Base-by-base conservation (phyloP, 2,888 invertebrate species). In the Cylloceria caligata region DNA sequence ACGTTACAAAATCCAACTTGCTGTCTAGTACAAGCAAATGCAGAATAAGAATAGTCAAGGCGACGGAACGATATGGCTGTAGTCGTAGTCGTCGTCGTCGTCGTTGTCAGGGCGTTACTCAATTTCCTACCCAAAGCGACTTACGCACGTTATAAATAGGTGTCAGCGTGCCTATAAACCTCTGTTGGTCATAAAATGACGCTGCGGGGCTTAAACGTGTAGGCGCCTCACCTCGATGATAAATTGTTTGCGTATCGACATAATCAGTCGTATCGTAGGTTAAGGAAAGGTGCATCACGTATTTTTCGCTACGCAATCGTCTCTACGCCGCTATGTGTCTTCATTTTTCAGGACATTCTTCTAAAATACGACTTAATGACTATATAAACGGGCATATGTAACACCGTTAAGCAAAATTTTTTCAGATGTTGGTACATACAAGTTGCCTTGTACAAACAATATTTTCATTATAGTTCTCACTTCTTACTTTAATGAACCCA, bases 131-230 rank as follows among this genome's bases (percentile, higher is more conserved):
- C 47, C 11, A 2, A n/a, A 52, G 47, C 57, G 21, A 72, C 11
- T 42, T 34, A 49, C 49, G 21, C 49, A n/a, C 55, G 42, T 65
- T 60, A 71, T 65, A 78, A 65, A 78, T 72, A 71, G 71, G 64
- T 27, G 45, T 64, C 45, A 45, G 13, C 55, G n/a, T 68, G n/a
- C 30, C 9, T 69, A 68, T 34, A 34, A 21, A 68, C 5, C 39
- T 30, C 52, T 64, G 52, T 62, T 39, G 39, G 42, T 52, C 42
- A 30, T 49, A 16, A 34, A 49, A 24, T 42, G 36, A n/a, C 34
- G 64, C 77, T 65, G 45, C 71, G 65, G 71, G 77, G 62, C 69
- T 71, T 55, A 55, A 78, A 64, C 69, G 77, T 60, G 71, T 47
- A 21, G 64, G 71, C 71, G 65, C 65, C 77, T 71, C 55, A 47